Base-by-base conservation (phyloP, 2,888 invertebrate species). In the Pachymerium ferrugineum region DNA sequence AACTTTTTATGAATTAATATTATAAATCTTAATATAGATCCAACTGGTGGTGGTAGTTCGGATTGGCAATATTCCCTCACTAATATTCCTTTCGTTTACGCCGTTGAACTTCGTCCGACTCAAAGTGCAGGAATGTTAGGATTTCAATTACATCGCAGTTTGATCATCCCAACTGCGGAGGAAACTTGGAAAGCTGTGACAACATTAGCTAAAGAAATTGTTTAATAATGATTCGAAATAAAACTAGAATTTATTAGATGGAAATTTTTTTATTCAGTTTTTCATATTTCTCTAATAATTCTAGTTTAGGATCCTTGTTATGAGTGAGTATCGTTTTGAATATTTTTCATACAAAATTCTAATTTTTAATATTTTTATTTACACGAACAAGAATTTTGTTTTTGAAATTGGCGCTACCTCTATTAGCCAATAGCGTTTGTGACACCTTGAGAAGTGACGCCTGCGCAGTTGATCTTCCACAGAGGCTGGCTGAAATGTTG, bases 11-110 rank as follows among this genome's bases (percentile, higher is more conserved):
- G 19, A 16, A 16, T 12, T 12, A 16, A 30, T 33, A 3, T 5
- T 10, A 30, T 74, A 4, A 12, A 19, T 70, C 14, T 16, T 67
- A 16, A 16, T 68, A 19, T 42, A 77, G 77, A 77, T 54, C 75
- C 77, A 3, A 76, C 77, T 5, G 76, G 77, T 10, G 79, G 79
- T 28, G 77, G 77, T 72, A 75, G 77, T 6, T 76, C 77, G 14
- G 79, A 79, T 25, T 79, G 78, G 78, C 77, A 76, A n/a, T 77
- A 79, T 68, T 75, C 76, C 12, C 76, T 77, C n/a, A 75, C 75
- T 8, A 76, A 77, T 3, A 76, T 77, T 25, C 70, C 74, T n/a
- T 75, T 78, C 76, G 74, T 74, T 33, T 79, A 78, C 74, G 76
- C 77, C 12, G 74, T 77, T 22, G 79, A 79, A 71, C 74, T 79